A percentile compares a stretch with the other conserved stretches of the same genome.
Conservation (phyloP, 2,888 invertebrate genomes). For the Lapara coniferarum region DNA sequence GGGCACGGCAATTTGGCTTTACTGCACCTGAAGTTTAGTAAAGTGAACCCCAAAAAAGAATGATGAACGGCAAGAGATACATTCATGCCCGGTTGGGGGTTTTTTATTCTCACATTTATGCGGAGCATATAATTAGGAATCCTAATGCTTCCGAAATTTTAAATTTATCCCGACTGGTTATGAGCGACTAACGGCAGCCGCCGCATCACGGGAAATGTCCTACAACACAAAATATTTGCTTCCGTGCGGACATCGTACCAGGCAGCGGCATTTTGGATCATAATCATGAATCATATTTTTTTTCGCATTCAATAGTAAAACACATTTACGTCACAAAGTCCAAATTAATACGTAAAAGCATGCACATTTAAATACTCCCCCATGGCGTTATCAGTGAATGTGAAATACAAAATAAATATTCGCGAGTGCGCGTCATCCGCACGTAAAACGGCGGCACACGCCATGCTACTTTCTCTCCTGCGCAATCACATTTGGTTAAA, state of each 20-base stretch:
- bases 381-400: slow-evolving; percentile 44
- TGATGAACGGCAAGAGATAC: too few relatives aligned
- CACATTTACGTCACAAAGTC: too few relatives aligned
- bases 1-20: too few relatives aligned
- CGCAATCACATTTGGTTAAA: slow-evolving; percentile 64
- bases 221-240: not conserved
- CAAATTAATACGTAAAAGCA: not conserved
- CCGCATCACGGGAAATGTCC: not conserved
- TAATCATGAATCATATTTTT: too few relatives aligned
- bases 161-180: not conserved
- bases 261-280: too few relatives aligned
- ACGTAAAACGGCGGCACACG: slow-evolving; percentile 58
- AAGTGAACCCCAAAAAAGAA: too few relatives aligned
- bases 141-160: not conserved
- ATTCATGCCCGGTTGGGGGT: too few relatives aligned
- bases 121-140: too few relatives aligned
- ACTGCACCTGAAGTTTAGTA: too few relatives aligned
- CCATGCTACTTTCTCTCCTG: slow-evolving; percentile 65
- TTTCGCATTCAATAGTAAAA: too few relatives aligned
- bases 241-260: too few relatives aligned
- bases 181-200: not conserved
- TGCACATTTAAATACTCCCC: slow-evolving; percentile 39
- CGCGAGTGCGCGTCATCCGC: slow-evolving; percentile 61
- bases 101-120: too few relatives aligned
- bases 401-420: slow-evolving; percentile 55